Base-by-base conservation (phyloP, 1,140 invertebrate species). In the Mycetomoellerius zeteki region DNA sequence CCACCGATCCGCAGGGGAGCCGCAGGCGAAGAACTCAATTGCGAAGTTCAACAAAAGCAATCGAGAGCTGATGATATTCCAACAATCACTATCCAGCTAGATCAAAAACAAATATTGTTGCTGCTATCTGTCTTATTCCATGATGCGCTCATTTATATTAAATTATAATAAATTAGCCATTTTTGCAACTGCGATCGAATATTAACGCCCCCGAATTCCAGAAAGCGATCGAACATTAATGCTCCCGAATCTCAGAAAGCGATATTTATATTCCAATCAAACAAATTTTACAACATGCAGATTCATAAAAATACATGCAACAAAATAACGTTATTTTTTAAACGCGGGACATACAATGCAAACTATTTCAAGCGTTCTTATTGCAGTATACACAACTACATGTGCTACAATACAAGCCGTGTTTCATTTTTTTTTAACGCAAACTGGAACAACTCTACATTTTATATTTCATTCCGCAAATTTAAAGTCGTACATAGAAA, bases 21-120 rank as follows among this genome's bases (percentile, higher is more conserved):
- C 80, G 69, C 69, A 60, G 80, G 80, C 80, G 69, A 84, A 84
- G 80, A 84, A 84, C 80, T 84, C 80, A 84, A 84, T 84, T 84
- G 80, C 56, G 14, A 84, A 84, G 80, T 84, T 73, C 80, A 84
- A 84, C 69, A 84, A 84, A 84, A 84, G 80, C 80, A 84, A 75
- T 84, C 37, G 80, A 60, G 69, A 73, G 54, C 56, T 73, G 80
- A 75, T 75, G 69, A 75, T 84, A 75, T 84, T 84, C 37, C 69
- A 50, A 75, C 80, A 84, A 75, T 84, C 69, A 75, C 80, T 84
- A 84, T 84, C 69, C 54, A 30, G 69, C 69, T 8, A 50, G 37
- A 75, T 84, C 67, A 84, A 62, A 84, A 73, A 73, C 69, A 84
- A 84, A 84, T 84, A 84, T 75, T 75, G 56, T 33, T 69, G 69